Percentiles rank a stretch among this genome's conserved stretches.
Conservation (phyloP, 2,113 vertebrate species). For the Pseudonaja textilis region DNA sequence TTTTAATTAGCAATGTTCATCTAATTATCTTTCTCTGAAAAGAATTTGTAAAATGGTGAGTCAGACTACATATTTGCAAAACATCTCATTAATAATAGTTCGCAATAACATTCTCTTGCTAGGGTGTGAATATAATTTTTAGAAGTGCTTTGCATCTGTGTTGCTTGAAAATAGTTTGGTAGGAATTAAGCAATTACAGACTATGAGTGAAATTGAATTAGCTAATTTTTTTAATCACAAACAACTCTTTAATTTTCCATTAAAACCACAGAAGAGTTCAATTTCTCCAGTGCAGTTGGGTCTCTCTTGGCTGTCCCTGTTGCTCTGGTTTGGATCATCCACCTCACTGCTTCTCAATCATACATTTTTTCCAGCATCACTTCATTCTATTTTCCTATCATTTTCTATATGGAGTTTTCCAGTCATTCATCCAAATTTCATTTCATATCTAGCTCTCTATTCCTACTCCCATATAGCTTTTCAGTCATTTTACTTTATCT, state of each 20-base stretch:
- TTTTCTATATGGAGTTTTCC: neutral
- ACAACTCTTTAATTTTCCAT: slow-evolving; percentile 5
- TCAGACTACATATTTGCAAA: neutral
- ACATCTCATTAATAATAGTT: neutral
- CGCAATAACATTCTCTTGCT: neutral
- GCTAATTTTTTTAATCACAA: neutral
- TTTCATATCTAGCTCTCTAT: neutral
- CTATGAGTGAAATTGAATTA: neutral
- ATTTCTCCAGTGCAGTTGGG: neutral
- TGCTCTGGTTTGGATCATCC: neutral
- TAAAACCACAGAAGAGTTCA: neutral
- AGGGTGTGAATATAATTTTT: neutral
- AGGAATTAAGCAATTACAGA: neutral
- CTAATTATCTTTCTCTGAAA: neutral
- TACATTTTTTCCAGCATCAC: neutral
- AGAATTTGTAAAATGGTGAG: neutral
- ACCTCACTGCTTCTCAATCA: neutral
- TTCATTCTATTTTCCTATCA: neutral
- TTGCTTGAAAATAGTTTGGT: slow-evolving; percentile 1
- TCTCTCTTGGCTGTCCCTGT: neutral
- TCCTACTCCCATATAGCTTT: neutral
- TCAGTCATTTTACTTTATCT: neutral
- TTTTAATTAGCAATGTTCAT: neutral
- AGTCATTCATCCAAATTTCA: neutral
- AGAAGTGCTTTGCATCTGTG: neutral